Evolutionary conservation across 2,113 vertebrate genomes (phyloP).

Genomic region (Brachypodius melanocephalos): DNA sequence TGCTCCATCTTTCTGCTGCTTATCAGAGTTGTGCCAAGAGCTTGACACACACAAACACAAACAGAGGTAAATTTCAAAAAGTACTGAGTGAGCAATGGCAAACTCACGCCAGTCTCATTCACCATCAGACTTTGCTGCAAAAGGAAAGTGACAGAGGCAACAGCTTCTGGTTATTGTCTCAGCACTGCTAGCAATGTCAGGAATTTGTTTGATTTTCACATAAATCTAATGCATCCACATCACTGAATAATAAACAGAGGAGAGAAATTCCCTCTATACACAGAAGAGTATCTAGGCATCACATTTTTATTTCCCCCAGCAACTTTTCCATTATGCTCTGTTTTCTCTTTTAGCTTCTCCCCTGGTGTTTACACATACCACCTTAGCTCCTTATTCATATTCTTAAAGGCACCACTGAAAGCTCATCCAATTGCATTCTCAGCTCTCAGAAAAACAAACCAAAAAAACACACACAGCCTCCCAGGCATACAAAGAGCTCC

Average conservation of each 20-base stretch:
- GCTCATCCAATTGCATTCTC: not conserved
- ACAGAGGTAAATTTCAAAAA: constrained; percentile 29
- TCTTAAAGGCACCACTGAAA: not conserved
- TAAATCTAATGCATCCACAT: not conserved
- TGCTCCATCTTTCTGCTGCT: not conserved
- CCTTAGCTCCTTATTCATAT: not conserved
- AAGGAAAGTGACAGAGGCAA: not conserved
- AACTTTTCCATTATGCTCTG: not conserved
- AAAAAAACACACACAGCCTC: not conserved
- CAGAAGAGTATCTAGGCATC: not conserved
- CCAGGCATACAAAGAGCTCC: not conserved
- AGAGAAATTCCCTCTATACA: not conserved
- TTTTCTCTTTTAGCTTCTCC: not conserved
- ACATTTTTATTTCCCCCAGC: not conserved
- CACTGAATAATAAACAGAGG: not conserved
- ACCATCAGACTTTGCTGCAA: not conserved
- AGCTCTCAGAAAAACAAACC: not conserved
- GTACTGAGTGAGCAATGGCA: not conserved
- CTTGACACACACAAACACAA: not conserved
- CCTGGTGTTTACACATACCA: not conserved
- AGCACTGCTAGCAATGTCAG: not conserved
- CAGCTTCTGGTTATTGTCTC: constrained; percentile 4
- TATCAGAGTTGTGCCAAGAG: not conserved
- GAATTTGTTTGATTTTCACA: constrained; percentile 1
- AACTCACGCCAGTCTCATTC: not conserved